Evolutionary conservation across 2,888 invertebrate genomes (phyloP), one percentile per base, ranked within the genome.

Genomic region (Schizaphis graminum): DNA sequence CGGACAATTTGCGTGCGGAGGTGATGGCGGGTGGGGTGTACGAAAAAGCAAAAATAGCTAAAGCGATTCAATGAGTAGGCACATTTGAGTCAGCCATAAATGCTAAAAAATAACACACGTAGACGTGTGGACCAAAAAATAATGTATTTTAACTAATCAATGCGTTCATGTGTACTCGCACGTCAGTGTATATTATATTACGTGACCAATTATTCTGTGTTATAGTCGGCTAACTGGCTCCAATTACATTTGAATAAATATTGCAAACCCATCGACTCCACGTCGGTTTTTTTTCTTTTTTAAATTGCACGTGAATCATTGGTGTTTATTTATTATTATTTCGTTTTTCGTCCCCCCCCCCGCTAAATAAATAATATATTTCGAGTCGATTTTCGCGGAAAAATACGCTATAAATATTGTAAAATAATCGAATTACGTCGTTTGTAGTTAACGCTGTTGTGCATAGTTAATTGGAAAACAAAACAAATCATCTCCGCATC

Each of bases 1-100:
- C 10, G 44, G 7, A 67, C 16, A 13, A 28, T 21, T 16, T 44
- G 47, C 28, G 56, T n/a, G 86, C n/a, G 10, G 28, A 11, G 21
- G 41, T 28, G n/a, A 57, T 2, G 86, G 86, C 3, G n/a, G 35
- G 35, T 13, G n/a, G 41, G 8, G 16, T 1, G 41, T 57, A 44
- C 13, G 53, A 61, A 61, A 89, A 44, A 44, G 57, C 57, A 28
- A 57, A 89, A 44, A 89, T 61, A 57, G 89, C 57, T 61, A 28
- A 61, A 47, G 28, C 47, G 89, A 44, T 90, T 67, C 57, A 89
- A 61, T 89, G 57, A 89, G 44, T 89, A 89, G 61, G 44, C 67
- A 67, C 35, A 67, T 67, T 67, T 7, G n/a, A 67, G n/a, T 67
- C 67, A 7, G 16, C 35, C 35, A 28, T 44, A 86, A 47, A 44